These are phyloP conservation scores for Cephus pulcher DNA, from an alignment of 2,888 invertebrate species.

Conservation along the genomic window DNA sequence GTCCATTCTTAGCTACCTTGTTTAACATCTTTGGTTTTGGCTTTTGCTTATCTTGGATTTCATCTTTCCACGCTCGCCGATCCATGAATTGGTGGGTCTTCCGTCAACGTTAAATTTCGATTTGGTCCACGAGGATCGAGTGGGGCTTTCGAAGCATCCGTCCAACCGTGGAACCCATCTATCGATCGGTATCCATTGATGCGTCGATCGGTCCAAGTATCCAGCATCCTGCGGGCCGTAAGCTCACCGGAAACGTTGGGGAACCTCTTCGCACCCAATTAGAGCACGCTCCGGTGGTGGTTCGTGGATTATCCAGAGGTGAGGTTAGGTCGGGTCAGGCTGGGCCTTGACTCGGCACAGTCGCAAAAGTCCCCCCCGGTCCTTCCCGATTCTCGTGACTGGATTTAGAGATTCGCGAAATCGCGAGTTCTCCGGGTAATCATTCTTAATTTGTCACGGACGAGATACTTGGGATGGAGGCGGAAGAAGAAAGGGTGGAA, in stretches of 20 bases:
- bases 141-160: background rate
- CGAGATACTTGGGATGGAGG: background rate
- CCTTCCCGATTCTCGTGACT: background rate
- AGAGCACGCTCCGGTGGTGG: constrained; percentile 14
- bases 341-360: background rate
- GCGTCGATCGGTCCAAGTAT: background rate
- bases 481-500: background rate
- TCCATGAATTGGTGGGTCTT: background rate
- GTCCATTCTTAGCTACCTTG: background rate
- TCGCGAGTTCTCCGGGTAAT: background rate
- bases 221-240: background rate
- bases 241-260: background rate
- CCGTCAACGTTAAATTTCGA: background rate
- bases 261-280: constrained; percentile 18
- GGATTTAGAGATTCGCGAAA: background rate
- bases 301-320: background rate
- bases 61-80: background rate
- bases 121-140: background rate
- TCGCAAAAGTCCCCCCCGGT: background rate
- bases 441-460: background rate
- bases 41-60: background rate
- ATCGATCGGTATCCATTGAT: background rate
- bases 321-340: background rate
- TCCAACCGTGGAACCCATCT: background rate
- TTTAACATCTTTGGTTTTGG: background rate